A percentile compares a stretch with the other conserved stretches of the same genome.
Evolutionary conservation across 2,797 vertebrate genomes (phyloP).

Genomic region (Pristis pectinata): DNA sequence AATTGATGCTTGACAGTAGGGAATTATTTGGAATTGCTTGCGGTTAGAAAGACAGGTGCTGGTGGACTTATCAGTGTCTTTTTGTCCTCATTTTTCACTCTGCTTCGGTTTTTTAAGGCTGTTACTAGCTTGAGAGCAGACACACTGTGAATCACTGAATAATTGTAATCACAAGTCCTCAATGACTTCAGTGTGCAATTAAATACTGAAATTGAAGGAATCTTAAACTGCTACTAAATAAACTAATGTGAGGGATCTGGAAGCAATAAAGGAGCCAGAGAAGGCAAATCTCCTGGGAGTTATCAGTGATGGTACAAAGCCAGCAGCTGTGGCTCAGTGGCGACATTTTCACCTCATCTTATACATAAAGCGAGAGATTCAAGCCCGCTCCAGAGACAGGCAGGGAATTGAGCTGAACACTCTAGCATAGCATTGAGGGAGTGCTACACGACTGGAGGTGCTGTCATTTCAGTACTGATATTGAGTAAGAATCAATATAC

Average conservation of each 20-base stretch:
- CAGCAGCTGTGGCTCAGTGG: background rate
- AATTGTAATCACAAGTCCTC: background rate
- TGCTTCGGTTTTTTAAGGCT: background rate
- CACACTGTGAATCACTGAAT: background rate
- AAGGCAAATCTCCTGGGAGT: background rate
- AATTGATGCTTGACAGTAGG: too few species aligned
- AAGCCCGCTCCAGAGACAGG: background rate
- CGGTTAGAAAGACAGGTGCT: background rate
- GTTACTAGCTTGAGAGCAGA: background rate
- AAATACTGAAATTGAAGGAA: background rate
- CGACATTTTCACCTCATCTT: background rate
- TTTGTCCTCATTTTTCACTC: background rate
- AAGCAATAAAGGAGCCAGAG: background rate
- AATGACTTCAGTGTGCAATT: background rate
- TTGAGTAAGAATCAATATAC: too few species aligned
- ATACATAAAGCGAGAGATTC: background rate
- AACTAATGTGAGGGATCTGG: background rate
- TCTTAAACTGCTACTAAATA: background rate
- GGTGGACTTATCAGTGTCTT: background rate
- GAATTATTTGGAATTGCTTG: background rate
- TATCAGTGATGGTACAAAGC: background rate
- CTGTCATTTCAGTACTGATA: background rate
- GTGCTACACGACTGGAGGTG: background rate
- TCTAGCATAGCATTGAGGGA: background rate
- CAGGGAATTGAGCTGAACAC: background rate